These are phyloP conservation scores for Scelioninae gen. 1 DNA, from an alignment of 2,888 invertebrate species.

Conservation along the genomic window DNA sequence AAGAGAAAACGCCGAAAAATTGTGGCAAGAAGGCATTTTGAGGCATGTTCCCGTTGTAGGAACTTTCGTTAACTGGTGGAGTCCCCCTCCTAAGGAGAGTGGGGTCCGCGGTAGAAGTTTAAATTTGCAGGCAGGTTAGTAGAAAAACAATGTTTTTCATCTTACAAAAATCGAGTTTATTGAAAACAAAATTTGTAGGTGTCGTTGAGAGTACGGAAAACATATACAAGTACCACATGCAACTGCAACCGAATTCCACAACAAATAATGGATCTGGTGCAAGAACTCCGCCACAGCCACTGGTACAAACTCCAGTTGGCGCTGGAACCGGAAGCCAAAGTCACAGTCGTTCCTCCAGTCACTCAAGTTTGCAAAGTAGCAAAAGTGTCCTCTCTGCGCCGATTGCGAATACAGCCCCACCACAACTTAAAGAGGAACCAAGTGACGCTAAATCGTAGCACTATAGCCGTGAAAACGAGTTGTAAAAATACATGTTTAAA, in stretches of 20 bases:
- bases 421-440: conserved; percentile 79
- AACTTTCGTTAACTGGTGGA: conserved; percentile 98
- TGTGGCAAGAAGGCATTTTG: conserved; percentile 97
- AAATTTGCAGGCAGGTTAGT: conserved; percentile 87
- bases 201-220: conserved; percentile 93
- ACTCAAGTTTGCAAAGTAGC: conserved; percentile 84
- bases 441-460: conserved; percentile 76
- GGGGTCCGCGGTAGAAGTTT: conserved; percentile 93
- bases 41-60: conserved; percentile 97
- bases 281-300: conserved; percentile 88
- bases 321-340: conserved; percentile 83
- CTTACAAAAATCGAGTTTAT: too few species aligned
- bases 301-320: conserved; percentile 89
- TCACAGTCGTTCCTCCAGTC: conserved; percentile 89
- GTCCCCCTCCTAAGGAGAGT: conserved; percentile 91
- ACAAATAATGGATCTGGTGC: conserved; percentile 86
- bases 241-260: conserved; percentile 87
- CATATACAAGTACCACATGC: conserved; percentile 93
- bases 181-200: too few species aligned
- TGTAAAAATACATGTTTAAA: conserved; percentile 31
- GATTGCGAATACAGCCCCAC: conserved; percentile 72
- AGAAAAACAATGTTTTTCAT: too few species aligned
- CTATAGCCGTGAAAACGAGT: conserved; percentile 28
- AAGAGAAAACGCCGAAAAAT: conserved; percentile 94
- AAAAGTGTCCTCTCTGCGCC: conserved; percentile 77